phyloP scores from a whole-genome alignment of 2,113 vertebrate genomes.

The Passer montanus region DNA sequence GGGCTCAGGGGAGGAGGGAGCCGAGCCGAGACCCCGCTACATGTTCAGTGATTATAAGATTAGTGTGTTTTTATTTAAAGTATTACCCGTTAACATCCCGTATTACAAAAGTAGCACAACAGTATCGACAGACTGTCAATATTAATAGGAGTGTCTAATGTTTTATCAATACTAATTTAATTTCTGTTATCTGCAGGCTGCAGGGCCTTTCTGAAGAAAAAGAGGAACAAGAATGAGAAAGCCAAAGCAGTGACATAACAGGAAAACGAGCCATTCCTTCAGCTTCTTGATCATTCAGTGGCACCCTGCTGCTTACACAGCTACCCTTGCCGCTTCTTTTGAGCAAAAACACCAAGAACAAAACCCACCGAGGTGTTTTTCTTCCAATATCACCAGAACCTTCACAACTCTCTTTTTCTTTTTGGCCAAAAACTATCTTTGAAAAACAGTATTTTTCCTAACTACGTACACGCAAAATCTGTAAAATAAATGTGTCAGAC shows the following conservation, averaged over 20 bases:
- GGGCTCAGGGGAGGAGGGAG: not conserved
- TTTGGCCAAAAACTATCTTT: not conserved
- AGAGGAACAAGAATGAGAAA: slow-evolving; percentile 48
- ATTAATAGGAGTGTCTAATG: slow-evolving; percentile 74
- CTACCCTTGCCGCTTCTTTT: not conserved
- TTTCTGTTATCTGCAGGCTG: slow-evolving; percentile 68
- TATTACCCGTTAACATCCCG: slow-evolving; percentile 63
- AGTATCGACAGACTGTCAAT: slow-evolving; percentile 70
- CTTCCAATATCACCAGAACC: not conserved
- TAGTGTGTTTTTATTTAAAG: slow-evolving; percentile 67
- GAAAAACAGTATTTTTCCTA: not conserved
- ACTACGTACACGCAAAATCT: not conserved
- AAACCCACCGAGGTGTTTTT: not conserved
- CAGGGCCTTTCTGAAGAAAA: slow-evolving; percentile 59
- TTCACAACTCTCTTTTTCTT: not conserved
- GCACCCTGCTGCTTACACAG: slow-evolving; percentile 4
- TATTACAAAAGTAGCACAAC: slow-evolving; percentile 69
- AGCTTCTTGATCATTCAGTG: slow-evolving; percentile 4
- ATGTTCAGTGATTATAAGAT: slow-evolving; percentile 54
- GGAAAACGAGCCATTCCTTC: slow-evolving; percentile 21
- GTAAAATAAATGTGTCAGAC: not conserved
- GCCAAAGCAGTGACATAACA: slow-evolving; percentile 26
- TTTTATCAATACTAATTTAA: slow-evolving; percentile 75
- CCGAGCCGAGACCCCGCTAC: not conserved
- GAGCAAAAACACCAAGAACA: not conserved